Conservation (phyloP, 1,140 invertebrate species). For the Hydropsyche tenuis region DNA sequence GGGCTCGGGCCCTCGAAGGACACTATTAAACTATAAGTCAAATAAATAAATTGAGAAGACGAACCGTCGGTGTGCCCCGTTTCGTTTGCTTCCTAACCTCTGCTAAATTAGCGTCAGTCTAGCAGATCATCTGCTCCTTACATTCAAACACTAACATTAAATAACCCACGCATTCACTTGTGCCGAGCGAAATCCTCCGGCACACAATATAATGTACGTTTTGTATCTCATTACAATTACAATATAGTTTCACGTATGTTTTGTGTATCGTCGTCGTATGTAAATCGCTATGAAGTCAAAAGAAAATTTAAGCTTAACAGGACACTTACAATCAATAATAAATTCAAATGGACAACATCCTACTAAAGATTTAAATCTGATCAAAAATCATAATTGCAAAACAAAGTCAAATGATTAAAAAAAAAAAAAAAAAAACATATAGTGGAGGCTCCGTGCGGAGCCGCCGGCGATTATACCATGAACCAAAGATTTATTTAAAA, state of each 20-base stretch:
- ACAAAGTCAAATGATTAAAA: conserved; percentile 62
- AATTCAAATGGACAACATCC: conserved; percentile 63
- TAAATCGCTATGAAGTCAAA: conserved; percentile 60
- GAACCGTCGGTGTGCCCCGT: conserved; percentile 7
- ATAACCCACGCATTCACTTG: conserved; percentile 33
- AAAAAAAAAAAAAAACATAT: conserved; percentile 58
- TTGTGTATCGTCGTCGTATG: conserved; percentile 52
- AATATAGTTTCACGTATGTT: neutral
- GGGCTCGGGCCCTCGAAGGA: conserved; percentile 49
- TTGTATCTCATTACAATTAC: too few species aligned
- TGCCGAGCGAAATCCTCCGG: neutral
- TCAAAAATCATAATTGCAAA: conserved; percentile 64
- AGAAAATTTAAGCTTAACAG: conserved; percentile 64
- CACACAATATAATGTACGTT: too few species aligned
- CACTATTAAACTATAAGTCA: conserved; percentile 1
- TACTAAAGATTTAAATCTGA: conserved; percentile 65
- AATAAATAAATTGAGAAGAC: too few species aligned
- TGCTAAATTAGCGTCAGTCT: conserved; percentile 31
- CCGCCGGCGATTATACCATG: conserved; percentile 52
- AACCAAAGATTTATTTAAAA: conserved; percentile 52
- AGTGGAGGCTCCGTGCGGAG: conserved; percentile 52
- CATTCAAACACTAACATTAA: conserved; percentile 34
- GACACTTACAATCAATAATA: conserved; percentile 62
- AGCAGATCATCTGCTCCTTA: conserved; percentile 32
- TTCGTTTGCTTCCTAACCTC: conserved; percentile 19